Conservation (phyloP, 1,140 invertebrate species). For the Myzus persicae region DNA sequence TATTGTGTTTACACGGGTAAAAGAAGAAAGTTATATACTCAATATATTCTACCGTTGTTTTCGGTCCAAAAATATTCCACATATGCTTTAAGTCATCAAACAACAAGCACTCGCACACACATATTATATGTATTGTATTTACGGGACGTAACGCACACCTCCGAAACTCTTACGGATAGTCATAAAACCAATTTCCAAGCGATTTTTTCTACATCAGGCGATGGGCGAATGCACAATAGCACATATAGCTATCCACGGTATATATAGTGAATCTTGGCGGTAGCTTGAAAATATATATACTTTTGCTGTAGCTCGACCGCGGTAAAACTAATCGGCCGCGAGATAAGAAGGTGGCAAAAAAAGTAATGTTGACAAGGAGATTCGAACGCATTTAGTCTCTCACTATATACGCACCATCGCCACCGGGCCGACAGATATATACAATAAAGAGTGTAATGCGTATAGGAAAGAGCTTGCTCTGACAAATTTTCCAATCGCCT, state of each 20-base stretch:
- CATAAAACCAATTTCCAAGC: background rate
- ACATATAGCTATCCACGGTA: background rate
- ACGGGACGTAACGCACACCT: too few relatives aligned
- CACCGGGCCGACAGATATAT: background rate
- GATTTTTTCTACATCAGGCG: background rate
- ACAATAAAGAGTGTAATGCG: background rate
- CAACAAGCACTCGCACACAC: background rate
- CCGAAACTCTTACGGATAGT: too few relatives aligned
- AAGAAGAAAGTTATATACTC: background rate
- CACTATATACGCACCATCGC: background rate
- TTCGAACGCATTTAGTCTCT: background rate
- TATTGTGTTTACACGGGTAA: background rate
- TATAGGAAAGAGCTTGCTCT: background rate
- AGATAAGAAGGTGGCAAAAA: background rate
- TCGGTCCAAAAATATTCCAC: background rate
- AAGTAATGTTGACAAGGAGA: background rate
- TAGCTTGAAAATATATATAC: background rate
- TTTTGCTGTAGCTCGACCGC: background rate
- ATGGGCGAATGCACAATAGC: background rate
- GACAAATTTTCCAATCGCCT: slow-evolving; percentile 44
- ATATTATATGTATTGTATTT: background rate
- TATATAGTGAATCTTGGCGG: background rate
- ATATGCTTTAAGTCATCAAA: background rate
- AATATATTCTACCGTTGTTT: background rate
- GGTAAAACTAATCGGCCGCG: background rate